Evolutionary conservation across 1,140 invertebrate genomes (phyloP).

Genomic region (Sitophilus oryzae): DNA sequence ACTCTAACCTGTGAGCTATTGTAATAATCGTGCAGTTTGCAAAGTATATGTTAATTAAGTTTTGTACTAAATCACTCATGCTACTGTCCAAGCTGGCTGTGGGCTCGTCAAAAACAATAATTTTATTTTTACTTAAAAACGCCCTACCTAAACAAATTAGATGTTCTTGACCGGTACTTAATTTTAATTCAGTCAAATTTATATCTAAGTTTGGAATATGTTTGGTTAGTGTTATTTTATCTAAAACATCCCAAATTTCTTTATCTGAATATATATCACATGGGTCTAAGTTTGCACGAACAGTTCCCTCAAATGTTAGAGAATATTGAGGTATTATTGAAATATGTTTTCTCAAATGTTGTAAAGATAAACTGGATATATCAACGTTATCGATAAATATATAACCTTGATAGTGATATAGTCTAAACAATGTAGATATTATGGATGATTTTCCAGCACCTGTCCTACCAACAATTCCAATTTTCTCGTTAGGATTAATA

Average conservation of each 20-base stretch:
- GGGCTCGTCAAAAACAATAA: slow-evolving; percentile 73
- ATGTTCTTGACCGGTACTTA: slow-evolving; percentile 74
- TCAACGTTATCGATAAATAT: slow-evolving; percentile 57
- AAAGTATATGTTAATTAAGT: slow-evolving; percentile 64
- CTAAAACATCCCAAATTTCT: slow-evolving; percentile 37
- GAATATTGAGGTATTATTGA: slow-evolving; percentile 83
- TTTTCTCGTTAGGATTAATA: slow-evolving; percentile 55
- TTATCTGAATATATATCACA: slow-evolving; percentile 47
- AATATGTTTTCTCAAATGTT: slow-evolving; percentile 67
- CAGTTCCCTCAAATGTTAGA: slow-evolving; percentile 49
- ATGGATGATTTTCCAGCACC: slow-evolving; percentile 81
- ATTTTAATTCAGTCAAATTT: slow-evolving; percentile 56
- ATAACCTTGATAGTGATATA: slow-evolving; percentile 48
- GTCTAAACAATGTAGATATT: slow-evolving; percentile 62
- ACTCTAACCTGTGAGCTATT: slow-evolving; percentile 75
- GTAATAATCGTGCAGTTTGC: slow-evolving; percentile 68
- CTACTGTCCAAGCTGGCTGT: slow-evolving; percentile 64
- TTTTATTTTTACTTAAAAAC: slow-evolving; percentile 64
- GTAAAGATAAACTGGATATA: slow-evolving; percentile 55
- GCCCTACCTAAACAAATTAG: slow-evolving; percentile 72
- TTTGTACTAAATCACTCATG: slow-evolving; percentile 63
- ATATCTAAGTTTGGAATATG: slow-evolving; percentile 27
- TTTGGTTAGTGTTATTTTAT: slow-evolving; percentile 26
- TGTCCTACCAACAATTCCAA: slow-evolving; percentile 73
- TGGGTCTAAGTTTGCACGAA: slow-evolving; percentile 60